Conservation (phyloP, 1,140 invertebrate genomes). For the Musca vetustissima region DNA sequence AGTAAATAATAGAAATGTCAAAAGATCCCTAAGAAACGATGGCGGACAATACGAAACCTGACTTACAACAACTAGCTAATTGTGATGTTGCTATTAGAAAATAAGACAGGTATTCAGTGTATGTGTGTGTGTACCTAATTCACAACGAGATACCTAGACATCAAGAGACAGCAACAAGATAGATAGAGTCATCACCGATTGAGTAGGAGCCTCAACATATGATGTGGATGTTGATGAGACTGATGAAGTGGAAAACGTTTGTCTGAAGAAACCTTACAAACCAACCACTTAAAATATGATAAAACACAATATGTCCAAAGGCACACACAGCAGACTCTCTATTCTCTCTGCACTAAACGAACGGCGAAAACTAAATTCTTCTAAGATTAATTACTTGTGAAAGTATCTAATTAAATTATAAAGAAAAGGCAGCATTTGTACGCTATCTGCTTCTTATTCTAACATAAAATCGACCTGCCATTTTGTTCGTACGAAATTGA, state of each 20-base stretch:
- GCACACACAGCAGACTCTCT: not conserved
- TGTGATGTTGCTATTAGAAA: too few relatives aligned
- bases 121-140: too few relatives aligned
- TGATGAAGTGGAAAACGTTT: too few relatives aligned
- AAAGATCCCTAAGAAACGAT: conserved; percentile 11
- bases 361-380: not conserved
- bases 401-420: conserved; percentile 20
- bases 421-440: not conserved
- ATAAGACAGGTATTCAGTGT: not conserved
- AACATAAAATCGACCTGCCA: too few relatives aligned
- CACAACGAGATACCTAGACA: too few relatives aligned
- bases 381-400: conserved; percentile 16
- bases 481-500: not conserved
- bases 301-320: not conserved
- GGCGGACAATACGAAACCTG: not conserved
- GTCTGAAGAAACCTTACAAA: too few relatives aligned
- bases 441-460: not conserved
- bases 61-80: too few relatives aligned
- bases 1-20: conserved; percentile 22
- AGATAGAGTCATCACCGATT: not conserved
- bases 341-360: not conserved
- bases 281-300: not conserved
- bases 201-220: not conserved
- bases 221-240: too few relatives aligned
- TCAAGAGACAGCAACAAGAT: too few relatives aligned